Percentiles rank a stretch among this genome's conserved stretches.
These are phyloP conservation scores for Entelurus aequoreus DNA, from an alignment of 2,113 vertebrate species.

Conservation along the genomic window DNA sequence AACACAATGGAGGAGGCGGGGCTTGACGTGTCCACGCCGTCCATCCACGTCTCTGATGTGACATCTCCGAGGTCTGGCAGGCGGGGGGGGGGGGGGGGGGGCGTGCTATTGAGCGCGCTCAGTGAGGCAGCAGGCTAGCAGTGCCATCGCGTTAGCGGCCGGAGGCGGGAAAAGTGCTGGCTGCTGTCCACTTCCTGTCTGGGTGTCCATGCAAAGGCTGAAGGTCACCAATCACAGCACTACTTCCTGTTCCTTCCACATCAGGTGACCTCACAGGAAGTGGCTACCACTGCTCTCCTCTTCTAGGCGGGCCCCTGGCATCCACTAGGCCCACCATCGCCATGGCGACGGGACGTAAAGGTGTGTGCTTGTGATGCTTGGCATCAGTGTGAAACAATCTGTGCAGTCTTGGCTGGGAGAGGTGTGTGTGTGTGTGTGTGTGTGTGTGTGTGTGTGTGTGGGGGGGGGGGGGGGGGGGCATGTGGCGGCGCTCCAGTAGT, in stretches of 20 bases:
- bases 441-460: neutral
- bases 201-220: no score
- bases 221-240: no score
- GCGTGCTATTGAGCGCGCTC: constrained; percentile 34
- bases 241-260: no score
- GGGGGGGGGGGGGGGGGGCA: constrained; percentile 23
- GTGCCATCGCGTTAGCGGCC: constrained; percentile 62
- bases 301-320: no score
- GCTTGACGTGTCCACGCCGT: neutral
- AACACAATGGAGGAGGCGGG: neutral
- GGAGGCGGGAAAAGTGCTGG: constrained; percentile 61
- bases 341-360: no score
- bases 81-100: constrained; percentile 5
- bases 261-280: no score
- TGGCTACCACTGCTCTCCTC: no score
- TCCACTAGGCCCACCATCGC: no score
- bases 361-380: no score
- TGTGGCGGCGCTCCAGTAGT: constrained; percentile 85
- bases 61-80: constrained; percentile 16
- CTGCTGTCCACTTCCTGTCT: constrained; percentile 37
- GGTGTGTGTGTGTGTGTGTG: constrained; percentile 14
- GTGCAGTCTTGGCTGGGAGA: neutral
- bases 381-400: no score
- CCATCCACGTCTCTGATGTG: constrained; percentile 14
- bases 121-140: constrained; percentile 55